Evolutionary conservation across 1,140 invertebrate genomes (phyloP).

Genomic region (Tetragnatha versicolor): DNA sequence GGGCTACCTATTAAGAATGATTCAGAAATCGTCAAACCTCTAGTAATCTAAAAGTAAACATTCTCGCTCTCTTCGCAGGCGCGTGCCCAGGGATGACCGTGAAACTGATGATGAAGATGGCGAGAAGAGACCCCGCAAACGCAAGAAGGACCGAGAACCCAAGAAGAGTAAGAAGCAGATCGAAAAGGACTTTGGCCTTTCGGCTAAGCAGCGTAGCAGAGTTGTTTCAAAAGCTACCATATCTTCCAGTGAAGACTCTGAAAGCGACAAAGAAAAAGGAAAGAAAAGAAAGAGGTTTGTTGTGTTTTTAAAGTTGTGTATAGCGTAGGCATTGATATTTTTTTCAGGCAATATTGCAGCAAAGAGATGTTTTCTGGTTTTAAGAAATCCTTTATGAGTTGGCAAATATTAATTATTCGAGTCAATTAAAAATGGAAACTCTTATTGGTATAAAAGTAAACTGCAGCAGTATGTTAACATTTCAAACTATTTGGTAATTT

Average conservation of each 20-base stretch:
- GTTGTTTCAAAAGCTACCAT: conserved; percentile 95
- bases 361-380: no score
- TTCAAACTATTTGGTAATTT: no score
- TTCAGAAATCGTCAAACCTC: no score
- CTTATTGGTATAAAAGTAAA: no score
- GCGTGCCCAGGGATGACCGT: conserved; percentile 30
- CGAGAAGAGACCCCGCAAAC: conserved; percentile 55
- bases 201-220: conserved; percentile 82
- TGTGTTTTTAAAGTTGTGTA: not conserved
- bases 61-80: not conserved
- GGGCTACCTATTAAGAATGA: no score
- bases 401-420: no score
- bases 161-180: conserved; percentile 32
- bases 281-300: conserved; percentile 13
- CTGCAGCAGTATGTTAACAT: no score
- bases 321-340: not conserved
- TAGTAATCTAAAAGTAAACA: not conserved
- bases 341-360: not conserved
- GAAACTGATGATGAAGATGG: conserved; percentile 55
- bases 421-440: no score
- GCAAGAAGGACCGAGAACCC: conserved; percentile 13
- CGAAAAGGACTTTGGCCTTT: conserved; percentile 71
- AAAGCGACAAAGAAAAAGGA: conserved; percentile 69
- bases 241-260: conserved; percentile 87
- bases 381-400: no score